phyloP scores from a whole-genome alignment of 92 coral and sea anemone species.

The Bergia sp. region DNA sequence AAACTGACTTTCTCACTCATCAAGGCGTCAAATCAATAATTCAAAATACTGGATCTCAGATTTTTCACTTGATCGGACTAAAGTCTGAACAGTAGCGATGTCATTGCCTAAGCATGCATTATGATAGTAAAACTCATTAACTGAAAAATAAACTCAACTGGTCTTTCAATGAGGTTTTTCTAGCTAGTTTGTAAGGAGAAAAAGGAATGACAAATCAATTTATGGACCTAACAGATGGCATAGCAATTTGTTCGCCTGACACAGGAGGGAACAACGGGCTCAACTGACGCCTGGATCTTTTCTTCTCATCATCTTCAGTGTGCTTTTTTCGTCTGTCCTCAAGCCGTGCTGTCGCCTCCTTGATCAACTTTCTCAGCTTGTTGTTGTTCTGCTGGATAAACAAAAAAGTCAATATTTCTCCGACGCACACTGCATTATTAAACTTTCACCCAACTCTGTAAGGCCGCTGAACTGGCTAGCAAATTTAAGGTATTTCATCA shows the following conservation, averaged over 20 bases:
- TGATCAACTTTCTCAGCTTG: not conserved
- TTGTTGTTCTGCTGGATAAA: not conserved
- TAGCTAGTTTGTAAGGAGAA: not conserved
- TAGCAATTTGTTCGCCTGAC: conserved; percentile 40
- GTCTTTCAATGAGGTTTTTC: not conserved
- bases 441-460: too few relatives aligned
- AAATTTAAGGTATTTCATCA: too few relatives aligned
- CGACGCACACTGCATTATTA: too few relatives aligned
- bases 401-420: not conserved
- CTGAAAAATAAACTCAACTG: not conserved
- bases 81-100: too few relatives aligned
- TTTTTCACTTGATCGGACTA: not conserved
- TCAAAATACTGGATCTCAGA: not conserved
- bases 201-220: not conserved
- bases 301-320: not conserved
- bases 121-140: too few relatives aligned
- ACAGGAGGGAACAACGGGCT: conserved; percentile 57
- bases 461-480: too few relatives aligned
- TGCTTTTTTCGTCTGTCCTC: not conserved
- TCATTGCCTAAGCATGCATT: too few relatives aligned
- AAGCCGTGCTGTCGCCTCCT: not conserved
- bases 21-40: too few relatives aligned
- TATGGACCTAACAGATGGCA: conserved; percentile 51
- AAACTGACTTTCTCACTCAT: not conserved
- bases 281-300: conserved; percentile 48